Conservation (phyloP, 2,888 invertebrate genomes). For the Ditylenchus weischeri region DNA sequence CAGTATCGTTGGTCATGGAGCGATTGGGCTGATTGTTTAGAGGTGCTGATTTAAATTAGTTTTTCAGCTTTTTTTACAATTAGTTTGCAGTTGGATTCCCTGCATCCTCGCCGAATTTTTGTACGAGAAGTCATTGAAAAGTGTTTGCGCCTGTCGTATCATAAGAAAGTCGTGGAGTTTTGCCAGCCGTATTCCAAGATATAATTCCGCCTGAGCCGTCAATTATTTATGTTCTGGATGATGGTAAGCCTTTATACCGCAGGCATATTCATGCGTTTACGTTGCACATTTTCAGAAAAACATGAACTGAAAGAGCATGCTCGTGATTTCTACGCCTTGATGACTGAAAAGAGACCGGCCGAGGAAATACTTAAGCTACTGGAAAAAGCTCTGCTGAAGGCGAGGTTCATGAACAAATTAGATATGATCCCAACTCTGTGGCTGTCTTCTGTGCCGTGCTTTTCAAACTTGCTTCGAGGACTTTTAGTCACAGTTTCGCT, state of each 20-base stretch:
- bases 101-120: conserved; percentile 87
- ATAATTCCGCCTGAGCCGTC: conserved; percentile 81
- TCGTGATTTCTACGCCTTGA: conserved; percentile 9
- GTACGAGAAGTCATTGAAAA: conserved; percentile 85
- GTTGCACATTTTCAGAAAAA: conserved; percentile 8
- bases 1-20: conserved; percentile 97
- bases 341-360: conserved; percentile 11
- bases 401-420: conserved; percentile 6
- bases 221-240: conserved; percentile 59
- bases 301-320: conserved; percentile 17
- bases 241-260: conserved; percentile 30
- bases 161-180: conserved; percentile 87
- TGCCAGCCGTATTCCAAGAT: conserved; percentile 79
- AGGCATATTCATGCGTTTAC: too few species aligned
- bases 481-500: conserved; percentile 95
- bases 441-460: conserved; percentile 70
- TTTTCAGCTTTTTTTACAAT: conserved; percentile 1
- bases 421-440: conserved; percentile 84
- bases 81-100: conserved; percentile 37
- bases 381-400: conserved; percentile 15
- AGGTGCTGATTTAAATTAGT: conserved; percentile 23
- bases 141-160: conserved; percentile 85
- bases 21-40: conserved; percentile 62
- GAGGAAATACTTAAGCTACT: conserved; percentile 32
- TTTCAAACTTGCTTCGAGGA: conserved; percentile 87